A percentile compares a stretch with the other conserved stretches of the same genome.
Evolutionary conservation across 2,888 invertebrate genomes (phyloP).

Genomic region (Plemyria rubiginata): DNA sequence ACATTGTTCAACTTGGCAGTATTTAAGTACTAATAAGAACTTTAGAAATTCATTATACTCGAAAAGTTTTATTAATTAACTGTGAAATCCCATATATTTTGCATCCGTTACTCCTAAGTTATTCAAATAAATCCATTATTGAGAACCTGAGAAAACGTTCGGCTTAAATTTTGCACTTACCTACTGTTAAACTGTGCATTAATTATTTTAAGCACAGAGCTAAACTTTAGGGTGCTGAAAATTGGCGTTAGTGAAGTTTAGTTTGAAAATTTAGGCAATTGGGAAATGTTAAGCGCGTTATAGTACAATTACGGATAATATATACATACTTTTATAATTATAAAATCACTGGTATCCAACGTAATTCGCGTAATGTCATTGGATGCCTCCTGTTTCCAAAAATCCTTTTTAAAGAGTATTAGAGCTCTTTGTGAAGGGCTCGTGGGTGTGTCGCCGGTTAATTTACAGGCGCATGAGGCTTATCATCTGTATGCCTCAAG

Average conservation of each 20-base stretch:
- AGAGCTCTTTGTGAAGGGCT: too few species aligned
- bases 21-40: neutral
- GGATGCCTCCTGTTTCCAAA: neutral
- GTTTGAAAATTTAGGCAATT: neutral
- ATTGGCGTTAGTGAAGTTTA: slow-evolving; percentile 1
- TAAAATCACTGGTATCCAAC: neutral
- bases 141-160: slow-evolving; percentile 21
- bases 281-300: neutral
- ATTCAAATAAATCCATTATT: slow-evolving; percentile 27
- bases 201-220: slow-evolving; percentile 19
- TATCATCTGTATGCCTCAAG: too few species aligned
- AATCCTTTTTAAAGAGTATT: too few species aligned
- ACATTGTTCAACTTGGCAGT: too few species aligned
- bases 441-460: too few species aligned
- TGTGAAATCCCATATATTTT: slow-evolving; percentile 22
- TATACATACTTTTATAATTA: neutral
- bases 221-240: slow-evolving; percentile 15
- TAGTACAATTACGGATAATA: neutral
- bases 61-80: slow-evolving; percentile 28
- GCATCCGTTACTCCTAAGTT: slow-evolving; percentile 27
- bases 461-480: too few species aligned
- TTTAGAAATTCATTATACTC: slow-evolving; percentile 14
- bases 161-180: slow-evolving; percentile 11
- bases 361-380: too few species aligned
- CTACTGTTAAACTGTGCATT: slow-evolving; percentile 7